A percentile compares a stretch with the other conserved stretches of the same genome.
phyloP scores from a whole-genome alignment of 2,113 vertebrate species.

The Arvicanthis niloticus region DNA sequence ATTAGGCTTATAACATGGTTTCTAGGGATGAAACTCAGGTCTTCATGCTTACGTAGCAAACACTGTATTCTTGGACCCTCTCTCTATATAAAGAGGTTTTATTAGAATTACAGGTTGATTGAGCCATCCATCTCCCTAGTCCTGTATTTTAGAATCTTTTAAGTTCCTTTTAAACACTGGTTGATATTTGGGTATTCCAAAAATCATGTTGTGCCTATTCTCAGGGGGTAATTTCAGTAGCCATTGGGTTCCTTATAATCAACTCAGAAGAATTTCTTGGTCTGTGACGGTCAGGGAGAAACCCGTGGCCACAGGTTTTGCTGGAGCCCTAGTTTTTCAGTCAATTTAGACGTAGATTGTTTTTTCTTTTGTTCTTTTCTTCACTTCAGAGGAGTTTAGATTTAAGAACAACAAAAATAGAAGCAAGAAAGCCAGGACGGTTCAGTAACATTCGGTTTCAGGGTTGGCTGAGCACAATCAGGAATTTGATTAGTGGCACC shows the following conservation, averaged over 20 bases:
- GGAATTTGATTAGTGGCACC: constrained; percentile 43
- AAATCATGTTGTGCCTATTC: not conserved
- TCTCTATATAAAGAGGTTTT: no score
- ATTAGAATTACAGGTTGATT: not conserved
- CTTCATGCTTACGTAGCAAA: not conserved
- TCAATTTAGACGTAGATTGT: constrained; percentile 59
- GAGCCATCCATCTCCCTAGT: no score
- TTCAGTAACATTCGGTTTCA: constrained; percentile 6
- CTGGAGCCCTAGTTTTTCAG: constrained; percentile 36
- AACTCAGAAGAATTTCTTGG: not conserved
- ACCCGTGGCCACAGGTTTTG: not conserved
- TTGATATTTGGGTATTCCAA: not conserved
- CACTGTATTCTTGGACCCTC: not conserved
- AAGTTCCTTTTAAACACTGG: constrained; percentile 43
- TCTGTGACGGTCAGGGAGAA: not conserved
- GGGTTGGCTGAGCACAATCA: constrained; percentile 52
- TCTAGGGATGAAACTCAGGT: no score
- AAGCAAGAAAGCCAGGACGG: constrained; percentile 45
- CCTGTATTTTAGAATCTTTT: constrained; percentile 18
- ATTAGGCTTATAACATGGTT: not conserved
- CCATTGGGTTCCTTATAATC: not conserved
- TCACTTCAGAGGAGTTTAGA: constrained; percentile 31
- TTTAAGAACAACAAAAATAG: constrained; percentile 62
- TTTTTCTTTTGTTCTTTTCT: not conserved
- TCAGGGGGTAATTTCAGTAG: constrained; percentile 43